Conservation (phyloP, 2,113 vertebrate species). For the Mustela nigripes region DNA sequence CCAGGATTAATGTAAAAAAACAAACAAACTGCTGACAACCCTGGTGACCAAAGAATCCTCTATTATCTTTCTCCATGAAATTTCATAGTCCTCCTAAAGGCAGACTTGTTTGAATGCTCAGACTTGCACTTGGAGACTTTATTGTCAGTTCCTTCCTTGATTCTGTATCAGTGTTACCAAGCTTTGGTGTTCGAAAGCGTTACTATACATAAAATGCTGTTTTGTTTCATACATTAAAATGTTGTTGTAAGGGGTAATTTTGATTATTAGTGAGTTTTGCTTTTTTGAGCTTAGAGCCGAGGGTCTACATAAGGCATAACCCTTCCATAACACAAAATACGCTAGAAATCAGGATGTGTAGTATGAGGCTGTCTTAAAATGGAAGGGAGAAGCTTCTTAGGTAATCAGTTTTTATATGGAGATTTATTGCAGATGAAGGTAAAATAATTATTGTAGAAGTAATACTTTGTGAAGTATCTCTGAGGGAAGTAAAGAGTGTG, state of each 20-base stretch:
- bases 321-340: not conserved
- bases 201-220: not conserved
- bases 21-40: not conserved
- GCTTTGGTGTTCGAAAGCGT: not conserved
- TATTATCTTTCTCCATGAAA: not conserved
- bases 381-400: not conserved
- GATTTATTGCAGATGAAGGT: not conserved
- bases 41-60: not conserved
- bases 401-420: not conserved
- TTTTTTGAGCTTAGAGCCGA: not conserved
- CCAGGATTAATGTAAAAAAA: no score
- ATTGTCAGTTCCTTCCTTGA: not conserved
- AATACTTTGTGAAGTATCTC: not conserved
- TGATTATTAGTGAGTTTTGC: not conserved
- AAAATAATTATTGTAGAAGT: constrained; percentile 13
- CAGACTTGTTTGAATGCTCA: not conserved
- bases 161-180: not conserved
- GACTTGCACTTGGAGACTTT: not conserved
- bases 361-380: not conserved
- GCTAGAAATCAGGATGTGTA: not conserved
- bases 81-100: not conserved
- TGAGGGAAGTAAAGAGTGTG: not conserved
- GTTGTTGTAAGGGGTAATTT: not conserved
- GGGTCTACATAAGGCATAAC: not conserved
- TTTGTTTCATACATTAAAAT: not conserved